These are phyloP conservation scores for Beroe forskalii DNA, from an alignment of 37 sponge, comb jelly and placozoan genomes.

Conservation along the genomic window DNA sequence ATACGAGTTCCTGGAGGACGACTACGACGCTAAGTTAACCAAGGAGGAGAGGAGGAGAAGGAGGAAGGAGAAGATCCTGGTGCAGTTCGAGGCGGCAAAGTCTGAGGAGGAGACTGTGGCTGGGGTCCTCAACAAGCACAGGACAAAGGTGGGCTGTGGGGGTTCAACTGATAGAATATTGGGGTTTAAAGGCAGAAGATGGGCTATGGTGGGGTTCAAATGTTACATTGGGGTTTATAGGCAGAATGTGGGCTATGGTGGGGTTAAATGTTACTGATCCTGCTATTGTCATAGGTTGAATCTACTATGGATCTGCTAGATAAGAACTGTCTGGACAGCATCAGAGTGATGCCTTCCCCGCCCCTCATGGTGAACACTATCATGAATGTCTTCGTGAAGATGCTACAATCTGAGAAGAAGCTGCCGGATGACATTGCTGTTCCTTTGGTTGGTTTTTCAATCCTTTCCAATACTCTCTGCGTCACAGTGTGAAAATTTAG, in stretches of 20 bases:
- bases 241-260: too few relatives aligned
- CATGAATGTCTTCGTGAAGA: constrained; percentile 47
- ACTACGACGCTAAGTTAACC: constrained; percentile 45
- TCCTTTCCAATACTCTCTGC: neutral
- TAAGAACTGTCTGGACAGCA: constrained; percentile 9
- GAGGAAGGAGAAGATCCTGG: neutral
- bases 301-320: neutral
- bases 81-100: constrained; percentile 40
- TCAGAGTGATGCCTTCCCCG: constrained; percentile 51
- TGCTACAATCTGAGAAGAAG: constrained; percentile 28
- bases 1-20: constrained; percentile 60
- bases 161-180: too few relatives aligned
- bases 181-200: too few relatives aligned
- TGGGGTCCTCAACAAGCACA: neutral
- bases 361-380: constrained; percentile 42
- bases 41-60: constrained; percentile 28
- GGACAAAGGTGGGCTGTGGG: neutral
- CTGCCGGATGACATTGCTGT: constrained; percentile 16
- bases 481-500: too few relatives aligned
- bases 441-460: neutral
- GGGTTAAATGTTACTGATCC: too few relatives aligned
- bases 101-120: constrained; percentile 15
- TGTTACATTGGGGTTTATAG: too few relatives aligned
- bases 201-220: too few relatives aligned
- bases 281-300: constrained; percentile 46